Evolutionary conservation across 2,888 invertebrate species (phyloP).

Genomic region (Rhagophthalmus giganteus): DNA sequence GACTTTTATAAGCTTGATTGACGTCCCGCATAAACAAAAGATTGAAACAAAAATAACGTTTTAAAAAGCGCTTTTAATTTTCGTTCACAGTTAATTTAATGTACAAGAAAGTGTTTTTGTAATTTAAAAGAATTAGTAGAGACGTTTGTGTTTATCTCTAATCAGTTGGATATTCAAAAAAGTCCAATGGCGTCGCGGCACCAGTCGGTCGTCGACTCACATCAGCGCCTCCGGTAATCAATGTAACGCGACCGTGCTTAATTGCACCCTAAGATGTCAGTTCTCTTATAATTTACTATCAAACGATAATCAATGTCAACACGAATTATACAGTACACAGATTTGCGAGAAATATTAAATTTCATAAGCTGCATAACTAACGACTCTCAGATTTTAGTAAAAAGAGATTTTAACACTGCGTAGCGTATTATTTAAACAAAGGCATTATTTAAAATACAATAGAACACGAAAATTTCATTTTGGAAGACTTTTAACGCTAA

Average conservation of each 20-base stretch:
- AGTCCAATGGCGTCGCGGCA: slow-evolving; percentile 20
- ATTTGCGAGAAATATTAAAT: slow-evolving; percentile 3
- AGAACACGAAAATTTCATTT: no score
- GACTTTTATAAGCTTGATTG: slow-evolving; percentile 15
- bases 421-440: no score
- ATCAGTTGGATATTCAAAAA: slow-evolving; percentile 13
- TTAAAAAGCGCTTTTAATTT: background rate
- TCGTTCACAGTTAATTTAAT: background rate
- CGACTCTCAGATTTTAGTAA: no score
- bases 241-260: slow-evolving; percentile 39
- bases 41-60: slow-evolving; percentile 8
- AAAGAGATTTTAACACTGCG: no score
- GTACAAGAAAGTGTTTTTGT: background rate
- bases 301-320: slow-evolving; percentile 38
- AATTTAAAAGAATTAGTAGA: background rate
- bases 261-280: slow-evolving; percentile 35
- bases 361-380: background rate
- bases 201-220: slow-evolving; percentile 28
- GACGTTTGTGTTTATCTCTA: slow-evolving; percentile 1
- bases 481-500: no score
- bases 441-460: no score
- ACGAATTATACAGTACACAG: slow-evolving; percentile 29
- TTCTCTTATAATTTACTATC: slow-evolving; percentile 35
- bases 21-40: slow-evolving; percentile 12
- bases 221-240: slow-evolving; percentile 36